Base-by-base conservation (phyloP, 2,888 invertebrate species). In the Didymodactylos carnosus region DNA sequence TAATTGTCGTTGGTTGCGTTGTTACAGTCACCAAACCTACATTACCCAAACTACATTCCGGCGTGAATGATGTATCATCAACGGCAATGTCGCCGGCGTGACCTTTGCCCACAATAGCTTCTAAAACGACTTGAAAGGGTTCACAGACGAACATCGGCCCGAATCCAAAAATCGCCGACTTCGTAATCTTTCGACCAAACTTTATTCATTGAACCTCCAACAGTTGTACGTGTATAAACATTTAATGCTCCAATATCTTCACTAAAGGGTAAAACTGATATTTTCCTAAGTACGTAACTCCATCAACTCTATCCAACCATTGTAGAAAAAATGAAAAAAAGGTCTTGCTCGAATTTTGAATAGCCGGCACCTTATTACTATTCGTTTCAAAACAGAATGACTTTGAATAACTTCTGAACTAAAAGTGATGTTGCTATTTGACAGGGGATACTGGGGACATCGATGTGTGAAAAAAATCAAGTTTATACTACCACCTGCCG, bases 21-120 rank as follows among this genome's bases (percentile, higher is more conserved):
- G 25, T 39, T 7, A 62, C 25, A 29, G 49, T 29, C 27, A 70
- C 25, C 10, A 62, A 53, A 16, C 11, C 23, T 16, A 39, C 51
- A 72, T 25, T 53, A 14, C 41, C 72, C 8, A 71, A 19, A 13
- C 73, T 71, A 75, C 81, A 81, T n/a, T 78, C 79, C 14, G 77
- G 75, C 10, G 80, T 78, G 76, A 82, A 77, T 25, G 80, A 79
- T 14, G 81, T 72, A 73, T 82, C 81, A 76, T 82, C 82, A 19
- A 82, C 74, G 49, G 79, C 80, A 3, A 72, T 14, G n/a, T 72
- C 69, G 23, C 72, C 62, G 46, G n/a, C 41, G 1, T 62, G 43
- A 62, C 72, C 72, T 16, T 27, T 27, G 25, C 72, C 72, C 14
- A 72, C 43, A 29, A 69, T 39, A 27, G 78, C 69, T 77, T 77